phyloP scores from a whole-genome alignment of 2,888 invertebrate genomes.

The Drosophila kuntzei region DNA sequence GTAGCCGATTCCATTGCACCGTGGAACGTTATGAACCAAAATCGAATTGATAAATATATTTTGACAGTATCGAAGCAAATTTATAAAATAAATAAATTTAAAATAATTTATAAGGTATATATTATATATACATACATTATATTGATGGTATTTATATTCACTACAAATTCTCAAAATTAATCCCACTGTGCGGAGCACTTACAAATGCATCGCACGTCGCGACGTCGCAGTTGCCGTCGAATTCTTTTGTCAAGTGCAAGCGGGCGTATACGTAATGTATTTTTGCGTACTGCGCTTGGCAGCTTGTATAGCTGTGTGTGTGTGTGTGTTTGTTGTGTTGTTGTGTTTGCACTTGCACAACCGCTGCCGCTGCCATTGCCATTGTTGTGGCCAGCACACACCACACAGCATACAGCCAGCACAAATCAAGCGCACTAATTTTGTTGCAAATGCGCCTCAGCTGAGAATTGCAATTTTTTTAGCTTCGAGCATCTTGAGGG shows the following conservation, averaged over 20 bases:
- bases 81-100: neutral
- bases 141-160: neutral
- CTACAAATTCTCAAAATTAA: neutral
- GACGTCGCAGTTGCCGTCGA: slow-evolving; percentile 34
- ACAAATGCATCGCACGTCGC: slow-evolving; percentile 53
- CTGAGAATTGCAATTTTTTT: slow-evolving; percentile 42
- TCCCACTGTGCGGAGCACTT: slow-evolving; percentile 46
- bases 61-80: neutral
- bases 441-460: slow-evolving; percentile 42
- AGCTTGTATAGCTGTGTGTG: slow-evolving; percentile 26
- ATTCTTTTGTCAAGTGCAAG: slow-evolving; percentile 78
- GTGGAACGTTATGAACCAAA: slow-evolving; percentile 25
- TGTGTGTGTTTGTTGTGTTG: slow-evolving; percentile 7
- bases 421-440: slow-evolving; percentile 63
- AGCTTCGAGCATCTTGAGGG: slow-evolving; percentile 21
- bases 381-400: slow-evolving; percentile 54
- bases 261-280: slow-evolving; percentile 65
- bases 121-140: neutral
- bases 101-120: neutral
- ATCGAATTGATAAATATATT: slow-evolving; percentile 8
- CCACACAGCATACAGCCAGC: slow-evolving; percentile 18
- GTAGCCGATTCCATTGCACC: slow-evolving; percentile 42
- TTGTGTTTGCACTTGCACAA: slow-evolving; percentile 50
- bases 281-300: slow-evolving; percentile 44
- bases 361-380: slow-evolving; percentile 46